Conservation (phyloP, 2,113 vertebrate genomes). For the Microtus richardsoni region DNA sequence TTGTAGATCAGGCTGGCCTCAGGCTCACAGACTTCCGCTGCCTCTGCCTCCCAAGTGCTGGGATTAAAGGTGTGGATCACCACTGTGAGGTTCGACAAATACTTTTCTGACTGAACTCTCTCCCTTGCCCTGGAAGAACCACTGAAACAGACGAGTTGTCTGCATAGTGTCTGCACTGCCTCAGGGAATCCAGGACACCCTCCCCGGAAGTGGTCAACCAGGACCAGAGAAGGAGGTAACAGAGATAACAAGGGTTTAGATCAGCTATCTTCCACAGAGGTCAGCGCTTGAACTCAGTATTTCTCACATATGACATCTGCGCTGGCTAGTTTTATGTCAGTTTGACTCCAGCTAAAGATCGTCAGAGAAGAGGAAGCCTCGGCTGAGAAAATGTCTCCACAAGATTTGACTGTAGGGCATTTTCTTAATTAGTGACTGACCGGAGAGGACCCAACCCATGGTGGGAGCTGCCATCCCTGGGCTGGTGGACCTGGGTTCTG, state of each 20-base stretch:
- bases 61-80: background rate
- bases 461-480: background rate
- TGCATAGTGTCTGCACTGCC: background rate
- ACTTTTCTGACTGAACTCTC: background rate
- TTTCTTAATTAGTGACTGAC: background rate
- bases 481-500: too few species aligned
- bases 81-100: background rate
- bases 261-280: background rate
- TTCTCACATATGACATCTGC: background rate
- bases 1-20: background rate
- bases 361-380: too few species aligned
- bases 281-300: background rate
- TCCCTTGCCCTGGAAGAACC: background rate
- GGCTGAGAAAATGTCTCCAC: background rate
- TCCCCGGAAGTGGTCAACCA: background rate
- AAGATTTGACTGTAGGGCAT: background rate
- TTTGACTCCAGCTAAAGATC: background rate
- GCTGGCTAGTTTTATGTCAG: background rate
- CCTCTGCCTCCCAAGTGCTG: background rate
- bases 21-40: background rate
- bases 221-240: background rate
- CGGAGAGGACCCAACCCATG: background rate
- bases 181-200: background rate
- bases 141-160: background rate
- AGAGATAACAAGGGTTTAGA: background rate